These are phyloP conservation scores for Aselliscus stoliczkanus DNA, from an alignment of 2,797 vertebrate genomes.

Conservation along the genomic window DNA sequence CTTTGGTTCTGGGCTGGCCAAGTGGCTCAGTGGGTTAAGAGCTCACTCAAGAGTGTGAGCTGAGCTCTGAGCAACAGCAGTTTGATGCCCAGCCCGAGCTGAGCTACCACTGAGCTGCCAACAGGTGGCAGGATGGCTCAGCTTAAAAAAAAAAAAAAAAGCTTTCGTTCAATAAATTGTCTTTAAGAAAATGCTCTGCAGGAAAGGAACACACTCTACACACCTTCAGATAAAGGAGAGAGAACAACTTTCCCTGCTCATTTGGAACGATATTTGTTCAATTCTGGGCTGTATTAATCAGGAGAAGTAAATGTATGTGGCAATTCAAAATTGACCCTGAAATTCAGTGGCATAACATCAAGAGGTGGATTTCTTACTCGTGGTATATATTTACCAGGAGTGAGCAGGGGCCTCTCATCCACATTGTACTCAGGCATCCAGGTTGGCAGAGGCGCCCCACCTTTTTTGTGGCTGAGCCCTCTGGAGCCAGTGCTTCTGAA, in stretches of 20 bases:
- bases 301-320: not conserved
- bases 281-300: not conserved
- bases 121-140: too few relatives aligned
- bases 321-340: not conserved
- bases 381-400: not conserved
- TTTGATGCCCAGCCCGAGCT: too few relatives aligned
- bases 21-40: too few relatives aligned
- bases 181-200: not conserved
- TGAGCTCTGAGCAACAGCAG: too few relatives aligned
- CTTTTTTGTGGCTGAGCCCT: not conserved
- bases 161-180: not conserved
- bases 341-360: not conserved
- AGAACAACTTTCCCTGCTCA: not conserved
- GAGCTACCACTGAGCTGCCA: too few relatives aligned
- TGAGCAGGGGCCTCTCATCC: not conserved
- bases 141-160: too few relatives aligned
- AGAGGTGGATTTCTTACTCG: not conserved
- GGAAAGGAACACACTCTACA: not conserved
- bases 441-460: rapidly evolving
- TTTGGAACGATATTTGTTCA: not conserved
- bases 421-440: not conserved
- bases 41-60: too few relatives aligned
- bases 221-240: not conserved
- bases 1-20: too few relatives aligned
- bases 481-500: not conserved